phyloP scores from a whole-genome alignment of 2,113 vertebrate genomes.

The Neolamprologus cancellatus region DNA sequence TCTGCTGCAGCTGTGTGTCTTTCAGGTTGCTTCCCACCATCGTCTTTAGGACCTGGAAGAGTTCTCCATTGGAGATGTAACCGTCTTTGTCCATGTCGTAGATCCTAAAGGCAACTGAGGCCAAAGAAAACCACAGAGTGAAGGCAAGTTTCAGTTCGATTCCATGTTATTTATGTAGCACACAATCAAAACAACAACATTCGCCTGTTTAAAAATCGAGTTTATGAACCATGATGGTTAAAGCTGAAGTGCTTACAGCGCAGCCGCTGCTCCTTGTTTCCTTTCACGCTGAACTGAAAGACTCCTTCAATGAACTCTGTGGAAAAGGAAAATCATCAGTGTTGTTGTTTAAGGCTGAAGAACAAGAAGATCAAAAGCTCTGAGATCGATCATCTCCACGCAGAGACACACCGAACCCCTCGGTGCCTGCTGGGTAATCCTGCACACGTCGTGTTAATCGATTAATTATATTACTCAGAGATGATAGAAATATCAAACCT shows the following conservation, averaged over 20 bases:
- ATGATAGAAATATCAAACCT: background rate
- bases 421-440: background rate
- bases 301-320: slow-evolving; percentile 93
- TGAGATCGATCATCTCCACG: background rate
- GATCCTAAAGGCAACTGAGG: slow-evolving; percentile 91
- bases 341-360: background rate
- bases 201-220: background rate
- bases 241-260: slow-evolving; percentile 77
- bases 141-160: background rate
- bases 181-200: background rate
- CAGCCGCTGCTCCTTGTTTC: slow-evolving; percentile 89
- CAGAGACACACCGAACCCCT: accelerated
- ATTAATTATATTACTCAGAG: background rate
- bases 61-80: slow-evolving; percentile 97
- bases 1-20: slow-evolving; percentile 86
- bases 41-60: slow-evolving; percentile 99
- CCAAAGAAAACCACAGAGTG: background rate
- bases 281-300: slow-evolving; percentile 92
- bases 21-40: slow-evolving; percentile 99
- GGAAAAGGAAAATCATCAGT: background rate
- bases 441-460: background rate
- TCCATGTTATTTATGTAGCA: background rate
- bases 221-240: background rate
- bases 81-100: slow-evolving; percentile 99
- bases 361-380: background rate